These are phyloP conservation scores for Labia minor DNA, from an alignment of 2,888 invertebrate species.

Conservation along the genomic window DNA sequence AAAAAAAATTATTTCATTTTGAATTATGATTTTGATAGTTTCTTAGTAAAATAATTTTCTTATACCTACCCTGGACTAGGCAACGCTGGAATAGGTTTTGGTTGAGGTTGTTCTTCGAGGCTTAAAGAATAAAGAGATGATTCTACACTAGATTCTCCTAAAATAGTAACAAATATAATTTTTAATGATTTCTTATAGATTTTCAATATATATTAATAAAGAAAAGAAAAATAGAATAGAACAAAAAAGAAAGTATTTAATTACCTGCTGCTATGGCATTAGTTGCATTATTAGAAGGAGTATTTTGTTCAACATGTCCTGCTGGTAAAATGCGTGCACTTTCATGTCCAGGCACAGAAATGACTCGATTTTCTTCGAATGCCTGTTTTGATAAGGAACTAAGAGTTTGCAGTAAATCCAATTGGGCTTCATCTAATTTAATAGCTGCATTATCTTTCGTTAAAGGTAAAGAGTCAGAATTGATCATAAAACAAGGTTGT, in stretches of 20 bases:
- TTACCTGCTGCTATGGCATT: not conserved
- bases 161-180: too few relatives aligned
- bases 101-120: not conserved
- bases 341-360: not conserved
- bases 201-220: too few relatives aligned
- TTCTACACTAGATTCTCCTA: not conserved
- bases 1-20: conserved; percentile 27
- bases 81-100: not conserved
- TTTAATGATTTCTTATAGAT: not conserved
- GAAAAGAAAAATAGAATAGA: too few relatives aligned
- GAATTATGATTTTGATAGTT: conserved; percentile 25
- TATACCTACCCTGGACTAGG: conserved; percentile 24
- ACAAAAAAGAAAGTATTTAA: not conserved
- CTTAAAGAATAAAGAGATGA: not conserved
- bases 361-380: not conserved
- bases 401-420: not conserved
- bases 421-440: conserved; percentile 14
- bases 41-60: not conserved
- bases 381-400: not conserved
- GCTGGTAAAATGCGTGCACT: not conserved
- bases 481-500: conserved; percentile 37
- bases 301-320: not conserved
- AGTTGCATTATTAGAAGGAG: not conserved
- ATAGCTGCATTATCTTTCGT: conserved; percentile 16
- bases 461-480: conserved; percentile 29